These are phyloP conservation scores for Indicator indicator DNA, from an alignment of 2,113 vertebrate species.

Conservation along the genomic window DNA sequence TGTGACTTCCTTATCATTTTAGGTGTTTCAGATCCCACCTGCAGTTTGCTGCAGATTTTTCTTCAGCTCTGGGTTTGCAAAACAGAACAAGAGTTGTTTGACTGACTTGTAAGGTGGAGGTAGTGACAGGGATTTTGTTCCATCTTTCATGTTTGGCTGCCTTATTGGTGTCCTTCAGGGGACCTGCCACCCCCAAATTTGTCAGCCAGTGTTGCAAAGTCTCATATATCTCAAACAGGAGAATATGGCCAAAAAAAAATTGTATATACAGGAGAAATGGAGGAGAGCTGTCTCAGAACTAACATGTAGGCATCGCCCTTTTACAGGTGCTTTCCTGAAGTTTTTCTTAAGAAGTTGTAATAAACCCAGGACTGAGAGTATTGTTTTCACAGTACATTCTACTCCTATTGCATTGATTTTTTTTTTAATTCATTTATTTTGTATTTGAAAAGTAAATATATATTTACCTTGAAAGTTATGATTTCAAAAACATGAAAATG, in stretches of 20 bases:
- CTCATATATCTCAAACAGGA: not conserved
- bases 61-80: not conserved
- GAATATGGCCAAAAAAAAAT: not conserved
- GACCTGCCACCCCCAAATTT: not conserved
- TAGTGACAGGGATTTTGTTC: not conserved
- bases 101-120: not conserved
- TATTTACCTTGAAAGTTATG: not conserved
- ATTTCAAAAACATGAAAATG: not conserved
- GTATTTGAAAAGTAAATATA: not conserved
- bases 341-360: not conserved
- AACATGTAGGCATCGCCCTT: not conserved
- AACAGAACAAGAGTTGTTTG: not conserved
- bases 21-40: not conserved
- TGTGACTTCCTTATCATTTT: not conserved
- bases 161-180: not conserved
- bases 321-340: not conserved
- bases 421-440: not conserved
- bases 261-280: not conserved
- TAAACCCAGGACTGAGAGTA: not conserved
- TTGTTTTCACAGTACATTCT: not conserved
- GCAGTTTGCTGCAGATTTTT: not conserved
- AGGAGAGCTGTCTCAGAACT: not conserved
- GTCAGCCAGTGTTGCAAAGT: not conserved
- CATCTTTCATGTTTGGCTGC: not conserved
- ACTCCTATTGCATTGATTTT: not conserved